These are phyloP conservation scores for Eubasilissa splendida DNA, from an alignment of 2,888 invertebrate species.

Conservation along the genomic window DNA sequence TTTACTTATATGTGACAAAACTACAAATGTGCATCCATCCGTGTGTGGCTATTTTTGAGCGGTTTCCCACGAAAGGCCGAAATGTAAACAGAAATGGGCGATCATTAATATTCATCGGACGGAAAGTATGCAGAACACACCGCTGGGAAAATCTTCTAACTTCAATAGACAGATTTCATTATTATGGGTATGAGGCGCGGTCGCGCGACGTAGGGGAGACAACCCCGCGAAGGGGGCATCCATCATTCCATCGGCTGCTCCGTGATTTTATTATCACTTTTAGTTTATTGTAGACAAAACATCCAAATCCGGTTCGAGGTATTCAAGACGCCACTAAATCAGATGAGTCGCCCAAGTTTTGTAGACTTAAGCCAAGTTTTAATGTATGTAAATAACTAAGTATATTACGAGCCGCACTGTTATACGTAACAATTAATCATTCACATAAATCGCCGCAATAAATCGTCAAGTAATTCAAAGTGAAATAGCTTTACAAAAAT, in stretches of 20 bases:
- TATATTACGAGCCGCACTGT: too few relatives aligned
- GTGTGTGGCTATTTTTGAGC: constrained; percentile 36
- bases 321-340: too few relatives aligned
- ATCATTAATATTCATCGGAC: constrained; percentile 57
- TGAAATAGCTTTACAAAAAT: too few relatives aligned
- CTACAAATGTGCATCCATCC: constrained; percentile 34
- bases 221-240: constrained; percentile 39
- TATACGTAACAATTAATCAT: too few relatives aligned
- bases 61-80: constrained; percentile 56
- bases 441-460: too few relatives aligned
- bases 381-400: too few relatives aligned
- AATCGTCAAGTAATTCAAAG: too few relatives aligned
- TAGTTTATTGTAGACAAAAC: constrained; percentile 3
- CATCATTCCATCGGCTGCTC: constrained; percentile 32
- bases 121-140: constrained; percentile 54
- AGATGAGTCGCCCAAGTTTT: too few relatives aligned
- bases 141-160: constrained; percentile 54
- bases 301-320: constrained; percentile 5
- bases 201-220: constrained; percentile 28
- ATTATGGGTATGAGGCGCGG: constrained; percentile 51
- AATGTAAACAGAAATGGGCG: constrained; percentile 52
- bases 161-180: constrained; percentile 48
- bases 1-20: constrained; percentile 47
- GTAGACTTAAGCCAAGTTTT: too few relatives aligned
- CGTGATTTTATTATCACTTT: constrained; percentile 31